Evolutionary conservation across 2,797 vertebrate species (phyloP), one percentile per base, ranked within the genome.

Genomic region (Sebastes nivosus): DNA sequence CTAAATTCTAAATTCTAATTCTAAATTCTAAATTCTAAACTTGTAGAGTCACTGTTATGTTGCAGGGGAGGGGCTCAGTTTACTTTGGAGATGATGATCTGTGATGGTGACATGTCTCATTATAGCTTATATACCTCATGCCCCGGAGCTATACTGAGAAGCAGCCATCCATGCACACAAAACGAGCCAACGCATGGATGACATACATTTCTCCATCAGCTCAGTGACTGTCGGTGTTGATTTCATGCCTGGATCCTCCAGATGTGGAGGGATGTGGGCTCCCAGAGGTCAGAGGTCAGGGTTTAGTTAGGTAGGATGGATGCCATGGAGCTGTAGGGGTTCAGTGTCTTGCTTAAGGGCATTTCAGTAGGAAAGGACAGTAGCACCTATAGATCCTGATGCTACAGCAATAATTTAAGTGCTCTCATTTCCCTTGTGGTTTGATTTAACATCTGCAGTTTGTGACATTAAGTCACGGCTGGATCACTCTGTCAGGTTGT

Each of bases 271-370:
- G 30, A 2, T 42, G 38, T 16, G 38, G 14, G 38, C 38, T 42
- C 38, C 38, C 38, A 57, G 30, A 79, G 81, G 79, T 85, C 84
- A 88, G 67, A 91, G 79, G 86, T 88, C 86, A 94, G 24, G 55
- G 64, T 73, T 46, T 20, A 22, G 50, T 46, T 46, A 4, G 12
- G 2, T 3, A 75, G 22, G 38, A n/a, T 16, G 12, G 5, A 32
- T 36, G 25, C 6, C 14, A 5, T 71, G 38, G 8, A 57, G 52
- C 65, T 72, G 52, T 1, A 36, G 2, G 8, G 32, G 27, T 46
- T 67, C 10, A 16, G 34, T 58, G 7, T 67, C 3, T 70, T 71
- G 32, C 71, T 76, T 30, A 9, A 46, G 32, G 16, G 16, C n/a
- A 67, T 63, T 29, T 38, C 5, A 25, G 34, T 22, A 32, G 22